A percentile compares a stretch with the other conserved stretches of the same genome.
Evolutionary conservation across 1,140 invertebrate species (phyloP).

Genomic region (Rhagoletis zephyria): DNA sequence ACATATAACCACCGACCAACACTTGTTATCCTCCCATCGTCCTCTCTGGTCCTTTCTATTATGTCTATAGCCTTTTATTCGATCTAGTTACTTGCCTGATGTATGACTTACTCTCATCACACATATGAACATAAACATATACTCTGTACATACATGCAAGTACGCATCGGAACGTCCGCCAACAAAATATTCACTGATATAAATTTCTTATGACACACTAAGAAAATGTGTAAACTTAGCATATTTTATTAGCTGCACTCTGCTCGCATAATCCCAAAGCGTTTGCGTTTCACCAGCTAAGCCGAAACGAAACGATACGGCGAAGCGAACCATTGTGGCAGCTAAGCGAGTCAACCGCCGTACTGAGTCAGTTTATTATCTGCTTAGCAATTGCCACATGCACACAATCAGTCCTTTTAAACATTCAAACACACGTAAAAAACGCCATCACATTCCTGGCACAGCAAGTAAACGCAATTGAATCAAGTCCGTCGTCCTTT

Average conservation of each 20-base stretch:
- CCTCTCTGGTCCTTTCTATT: background rate
- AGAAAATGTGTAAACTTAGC: slow-evolving; percentile 52
- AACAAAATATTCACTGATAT: background rate
- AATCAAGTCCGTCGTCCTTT: slow-evolving; percentile 42
- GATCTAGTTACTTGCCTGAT: background rate
- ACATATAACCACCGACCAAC: no score
- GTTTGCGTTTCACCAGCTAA: slow-evolving; percentile 36
- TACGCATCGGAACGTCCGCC: background rate
- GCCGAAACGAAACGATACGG: background rate
- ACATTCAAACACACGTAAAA: background rate
- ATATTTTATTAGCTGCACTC: slow-evolving; percentile 52
- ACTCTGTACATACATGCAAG: background rate
- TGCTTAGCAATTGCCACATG: slow-evolving; percentile 3
- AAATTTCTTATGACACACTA: slow-evolving; percentile 39
- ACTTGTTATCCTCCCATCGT: no score
- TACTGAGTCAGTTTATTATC: slow-evolving; percentile 36
- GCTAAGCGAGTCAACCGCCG: slow-evolving; percentile 39
- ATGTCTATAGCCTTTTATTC: background rate
- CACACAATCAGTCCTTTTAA: background rate
- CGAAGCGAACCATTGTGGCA: slow-evolving; percentile 40
- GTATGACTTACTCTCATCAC: background rate
- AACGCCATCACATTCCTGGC: background rate
- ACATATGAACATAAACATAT: no score
- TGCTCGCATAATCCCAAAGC: slow-evolving; percentile 34
- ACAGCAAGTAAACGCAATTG: slow-evolving; percentile 21